Evolutionary conservation across 2,797 vertebrate species (phyloP), one percentile per base, ranked within the genome.

Genomic region (Peromyscus attwateri): DNA sequence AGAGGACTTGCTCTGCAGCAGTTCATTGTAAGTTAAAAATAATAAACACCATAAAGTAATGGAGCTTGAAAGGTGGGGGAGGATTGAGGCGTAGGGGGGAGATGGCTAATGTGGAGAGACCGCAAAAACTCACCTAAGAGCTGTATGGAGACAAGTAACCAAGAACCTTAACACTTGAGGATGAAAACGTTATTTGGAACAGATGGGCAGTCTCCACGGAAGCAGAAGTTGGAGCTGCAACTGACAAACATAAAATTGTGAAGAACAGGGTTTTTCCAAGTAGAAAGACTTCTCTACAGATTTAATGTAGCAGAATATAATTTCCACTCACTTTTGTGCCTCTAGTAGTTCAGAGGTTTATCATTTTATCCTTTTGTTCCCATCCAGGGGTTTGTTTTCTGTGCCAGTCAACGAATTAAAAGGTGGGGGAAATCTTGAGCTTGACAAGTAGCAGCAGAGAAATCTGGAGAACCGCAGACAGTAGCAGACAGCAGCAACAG

Each of bases 281-380:
- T 31, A 87, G 34, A 94, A 64, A 46, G 82, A 68, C 31, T 92
- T 96, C 29, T 71, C 64, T 75, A 55, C 3, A 52, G 23, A 77
- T n/a, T 68, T 31, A 43, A 21, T 91, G 81, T 70, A 27, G 19
- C 60, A 68, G 3, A 49, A 68, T 49, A 46, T 6, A 62, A 75
- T 92, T 94, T 89, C 87, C 96, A 88, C 94, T 73, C 55, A 82
- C 40, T 76, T 92, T 55, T 76, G 31, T 79, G 34, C 66, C 85
- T 87, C 37, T 11, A 68, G 75, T 14, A 89, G 64, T 80, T 95
- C 82, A 92, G 46, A 95, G 60, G 14, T 55, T 81, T 25, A 84
- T 31, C 76, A 5, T 81, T 7, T 31, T 66, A 31, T 25, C 55
- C 0, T 92, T 92, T 25, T 5, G 25, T 49, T 83, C 64, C 25